Conservation (phyloP, 2,797 vertebrate species). For the Nannoperca obscura region DNA sequence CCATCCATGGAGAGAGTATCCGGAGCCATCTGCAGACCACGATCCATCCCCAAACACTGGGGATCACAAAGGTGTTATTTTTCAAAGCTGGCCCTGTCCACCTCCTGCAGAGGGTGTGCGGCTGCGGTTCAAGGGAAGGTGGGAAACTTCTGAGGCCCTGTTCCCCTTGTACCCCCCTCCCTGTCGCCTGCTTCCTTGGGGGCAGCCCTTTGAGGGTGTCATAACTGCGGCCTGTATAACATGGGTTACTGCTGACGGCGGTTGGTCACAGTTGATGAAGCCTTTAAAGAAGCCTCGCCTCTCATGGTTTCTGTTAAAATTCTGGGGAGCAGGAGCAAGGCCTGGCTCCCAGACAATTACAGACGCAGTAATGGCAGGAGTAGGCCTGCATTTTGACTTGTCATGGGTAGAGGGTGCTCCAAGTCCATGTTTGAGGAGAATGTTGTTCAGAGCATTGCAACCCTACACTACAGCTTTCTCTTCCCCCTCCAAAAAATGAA, state of each 20-base stretch:
- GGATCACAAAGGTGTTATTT: slow-evolving; percentile 99
- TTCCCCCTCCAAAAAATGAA: slow-evolving; percentile 44
- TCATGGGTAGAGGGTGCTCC: slow-evolving; percentile 92
- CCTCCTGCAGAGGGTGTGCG: slow-evolving; percentile 93
- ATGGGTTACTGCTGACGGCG: slow-evolving; percentile 95
- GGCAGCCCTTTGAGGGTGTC: slow-evolving; percentile 95
- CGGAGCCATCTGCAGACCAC: slow-evolving; percentile 95
- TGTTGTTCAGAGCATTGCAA: slow-evolving; percentile 23
- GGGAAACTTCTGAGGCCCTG: slow-evolving; percentile 95
- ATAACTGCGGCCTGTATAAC: slow-evolving; percentile 95
- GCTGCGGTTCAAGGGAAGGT: slow-evolving; percentile 95
- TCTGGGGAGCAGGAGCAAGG: slow-evolving; percentile 77
- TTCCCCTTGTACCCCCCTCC: slow-evolving; percentile 78
- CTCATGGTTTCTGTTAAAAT: slow-evolving; percentile 91
- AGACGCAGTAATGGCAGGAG: slow-evolving; percentile 26
- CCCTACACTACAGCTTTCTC: slow-evolving; percentile 27
- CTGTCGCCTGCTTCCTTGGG: slow-evolving; percentile 88
- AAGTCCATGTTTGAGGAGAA: slow-evolving; percentile 81
- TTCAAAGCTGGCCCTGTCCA: slow-evolving; percentile 94
- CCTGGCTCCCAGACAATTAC: slow-evolving; percentile 71
- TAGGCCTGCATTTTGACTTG: slow-evolving; percentile 69
- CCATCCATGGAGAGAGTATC: slow-evolving; percentile 62
- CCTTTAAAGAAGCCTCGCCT: slow-evolving; percentile 90
- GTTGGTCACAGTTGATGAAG: slow-evolving; percentile 94
- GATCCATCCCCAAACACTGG: slow-evolving; percentile 94